A percentile compares a stretch with the other conserved stretches of the same genome.
Evolutionary conservation across 2,113 vertebrate species (phyloP).

Genomic region (Podarcis raffonei): DNA sequence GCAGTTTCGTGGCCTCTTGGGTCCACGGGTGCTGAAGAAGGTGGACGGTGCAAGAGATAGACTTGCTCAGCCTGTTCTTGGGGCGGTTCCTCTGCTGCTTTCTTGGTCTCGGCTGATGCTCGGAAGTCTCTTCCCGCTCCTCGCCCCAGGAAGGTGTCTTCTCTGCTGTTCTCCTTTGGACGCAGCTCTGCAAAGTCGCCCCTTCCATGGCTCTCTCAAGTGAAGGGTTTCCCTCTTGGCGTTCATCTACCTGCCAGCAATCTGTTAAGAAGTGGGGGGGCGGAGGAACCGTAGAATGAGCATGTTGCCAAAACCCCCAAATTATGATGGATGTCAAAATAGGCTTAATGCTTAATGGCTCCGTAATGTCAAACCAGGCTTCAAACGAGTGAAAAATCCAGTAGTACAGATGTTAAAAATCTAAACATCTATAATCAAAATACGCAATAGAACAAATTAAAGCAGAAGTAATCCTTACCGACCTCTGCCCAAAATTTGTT

Average conservation of each 20-base stretch:
- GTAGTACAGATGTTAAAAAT: too few species aligned
- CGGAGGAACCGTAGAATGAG: background rate
- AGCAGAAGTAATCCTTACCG: too few species aligned
- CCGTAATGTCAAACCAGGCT: too few species aligned
- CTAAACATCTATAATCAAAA: too few species aligned
- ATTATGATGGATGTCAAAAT: too few species aligned
- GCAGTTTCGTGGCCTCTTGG: too few species aligned
- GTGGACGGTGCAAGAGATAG: background rate
- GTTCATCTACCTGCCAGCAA: background rate
- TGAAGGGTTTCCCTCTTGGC: background rate
- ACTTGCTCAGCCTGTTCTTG: background rate
- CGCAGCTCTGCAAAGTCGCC: background rate
- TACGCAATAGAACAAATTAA: too few species aligned
- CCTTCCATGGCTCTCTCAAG: background rate
- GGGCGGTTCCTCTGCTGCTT: background rate
- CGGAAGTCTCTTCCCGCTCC: background rate
- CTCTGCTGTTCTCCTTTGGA: background rate
- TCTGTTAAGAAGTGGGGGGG: background rate
- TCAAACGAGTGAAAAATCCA: too few species aligned
- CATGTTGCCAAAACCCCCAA: background rate
- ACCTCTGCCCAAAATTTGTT: too few species aligned
- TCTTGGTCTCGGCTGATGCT: background rate
- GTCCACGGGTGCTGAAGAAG: conserved; percentile 7
- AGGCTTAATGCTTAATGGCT: too few species aligned
- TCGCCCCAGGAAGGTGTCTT: background rate